Base-by-base conservation (phyloP, 2,797 vertebrate genomes). In the Hyperoplus lanceolatus region DNA sequence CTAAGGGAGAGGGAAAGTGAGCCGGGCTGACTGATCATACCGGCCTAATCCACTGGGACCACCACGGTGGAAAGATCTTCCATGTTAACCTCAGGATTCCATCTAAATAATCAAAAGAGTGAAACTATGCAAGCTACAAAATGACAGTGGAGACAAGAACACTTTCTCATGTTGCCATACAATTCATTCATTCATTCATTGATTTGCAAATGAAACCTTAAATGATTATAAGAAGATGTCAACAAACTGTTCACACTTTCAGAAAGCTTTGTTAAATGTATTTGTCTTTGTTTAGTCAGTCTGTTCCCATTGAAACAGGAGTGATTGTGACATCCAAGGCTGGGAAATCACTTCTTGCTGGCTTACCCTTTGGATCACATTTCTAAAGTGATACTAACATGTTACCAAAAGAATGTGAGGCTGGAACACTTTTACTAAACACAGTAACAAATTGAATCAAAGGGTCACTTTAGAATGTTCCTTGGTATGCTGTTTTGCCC, bases 1-100 rank as follows among this genome's bases (percentile, higher is more conserved):
- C 64, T 66, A 66, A 70, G 77, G 82, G 75, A 56, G 57, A 78
- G 77, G 74, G 85, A 88, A 86, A 87, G 83, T 70, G 64, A 81
- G 64, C 42, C 61, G 74, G 69, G 11, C 50, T 59, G 71, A 73
- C 55, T 74, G 76, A 50, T 75, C 65, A 63, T 51, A 65, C 16
- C 51, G 46, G 46, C 6, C 62, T 87, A 82, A 91, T 86, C 85
- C 81, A 61, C 50, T 15, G 36, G 38, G 74, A 83, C 68, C 74
- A 74, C 46, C 53, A 14, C 38, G 62, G 60, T 41, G 75, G 54
- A 82, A 74, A 70, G 60, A 73, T 18, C 57, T 36, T 15, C 18
- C 10, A 39, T 29, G 57, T 53, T 60, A 71, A 63, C 69, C 16
- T 77, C 43, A 73, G 70, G 88, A 87, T 71, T 55, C 81, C 53